Base-by-base conservation (phyloP, 2,113 vertebrate species). In the Formicarius rufipectus region DNA sequence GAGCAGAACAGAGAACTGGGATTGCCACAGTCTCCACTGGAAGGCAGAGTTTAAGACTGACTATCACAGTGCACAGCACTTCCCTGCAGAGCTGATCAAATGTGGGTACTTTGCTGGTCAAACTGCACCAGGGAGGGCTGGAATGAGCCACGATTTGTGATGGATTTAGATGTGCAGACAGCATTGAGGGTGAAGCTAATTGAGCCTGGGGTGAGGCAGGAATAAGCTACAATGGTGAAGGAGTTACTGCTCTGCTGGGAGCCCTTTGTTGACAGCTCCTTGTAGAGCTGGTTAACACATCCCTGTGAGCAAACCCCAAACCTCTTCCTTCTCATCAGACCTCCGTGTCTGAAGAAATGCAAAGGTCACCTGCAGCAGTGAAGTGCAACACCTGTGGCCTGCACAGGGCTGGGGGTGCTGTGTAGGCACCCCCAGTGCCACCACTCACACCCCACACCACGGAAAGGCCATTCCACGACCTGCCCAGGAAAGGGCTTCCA, bases 371-470 rank as follows among this genome's bases (percentile, higher is more conserved):
- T 31, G 44, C 44, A 42, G 82, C 69, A 58, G 18, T 3, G 49
- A 55, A 82, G 49, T 5, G 19, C 11, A 9, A 5, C 14, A 37
- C 28, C 4, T 14, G 0, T 3, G 1, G 7, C n/a, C 55, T 6
- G 37, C 49, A 35, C n/a, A 20, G 69, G 62, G 8, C 64, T 23
- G 87, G 2, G n/a, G 72, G 9, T 37, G 33, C 30, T 30, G 53
- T 2, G 24, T 6, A 0, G 0, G 19, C 6, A 10, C 45, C 60
- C 60, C 18, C 9, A 42, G 55, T 7, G 74, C 23, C 47, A 33
- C 30, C 1, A 17, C 42, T 17, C 42, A 13, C 7, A 0, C 8
- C 3, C 10, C 18, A 3, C 40, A 3, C 40, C 2, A 1, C 4
- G 42, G 68, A 40, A 63, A 47, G 76, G 6, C 12, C 4, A 2